A percentile compares a stretch with the other conserved stretches of the same genome.
Conservation (phyloP, 64 coral and sea anemone genomes). For the Montipora cactus region DNA sequence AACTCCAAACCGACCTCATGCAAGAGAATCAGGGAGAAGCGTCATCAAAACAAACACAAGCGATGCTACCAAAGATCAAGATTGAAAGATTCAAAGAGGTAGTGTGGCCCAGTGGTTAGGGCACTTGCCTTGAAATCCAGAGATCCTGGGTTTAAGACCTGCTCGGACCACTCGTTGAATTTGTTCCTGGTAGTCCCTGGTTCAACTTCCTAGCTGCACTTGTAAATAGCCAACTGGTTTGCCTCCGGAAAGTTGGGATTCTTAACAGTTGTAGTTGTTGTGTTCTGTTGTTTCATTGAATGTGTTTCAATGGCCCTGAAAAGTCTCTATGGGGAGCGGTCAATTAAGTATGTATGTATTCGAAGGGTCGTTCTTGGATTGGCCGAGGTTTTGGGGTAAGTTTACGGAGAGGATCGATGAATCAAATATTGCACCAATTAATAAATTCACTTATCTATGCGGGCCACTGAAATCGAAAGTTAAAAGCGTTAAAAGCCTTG, state of each 20-base stretch:
- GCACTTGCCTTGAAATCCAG: too few relatives aligned
- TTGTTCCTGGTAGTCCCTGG: too few relatives aligned
- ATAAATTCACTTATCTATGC: conserved; percentile 16
- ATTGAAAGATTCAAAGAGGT: neutral
- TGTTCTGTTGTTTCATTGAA: too few relatives aligned
- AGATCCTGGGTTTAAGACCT: too few relatives aligned
- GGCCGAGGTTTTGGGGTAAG: conserved; percentile 20
- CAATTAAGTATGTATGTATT: neutral
- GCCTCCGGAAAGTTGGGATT: too few relatives aligned
- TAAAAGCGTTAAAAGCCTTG: neutral
- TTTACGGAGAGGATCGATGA: neutral
- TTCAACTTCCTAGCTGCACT: too few relatives aligned
- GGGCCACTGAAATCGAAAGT: neutral
- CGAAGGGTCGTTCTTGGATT: neutral
- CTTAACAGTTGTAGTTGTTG: too few relatives aligned
- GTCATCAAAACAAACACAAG: conserved; percentile 21
- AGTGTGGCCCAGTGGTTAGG: too few relatives aligned
- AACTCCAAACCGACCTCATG: conserved; percentile 3
- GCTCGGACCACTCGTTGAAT: too few relatives aligned
- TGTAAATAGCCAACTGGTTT: too few relatives aligned
- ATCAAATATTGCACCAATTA: neutral
- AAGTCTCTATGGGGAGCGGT: too few relatives aligned
- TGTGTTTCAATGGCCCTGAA: too few relatives aligned
- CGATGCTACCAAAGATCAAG: conserved; percentile 1
- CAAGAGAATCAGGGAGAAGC: neutral